Evolutionary conservation across 1,140 invertebrate species (phyloP).

Genomic region (Bicyclus anynana): DNA sequence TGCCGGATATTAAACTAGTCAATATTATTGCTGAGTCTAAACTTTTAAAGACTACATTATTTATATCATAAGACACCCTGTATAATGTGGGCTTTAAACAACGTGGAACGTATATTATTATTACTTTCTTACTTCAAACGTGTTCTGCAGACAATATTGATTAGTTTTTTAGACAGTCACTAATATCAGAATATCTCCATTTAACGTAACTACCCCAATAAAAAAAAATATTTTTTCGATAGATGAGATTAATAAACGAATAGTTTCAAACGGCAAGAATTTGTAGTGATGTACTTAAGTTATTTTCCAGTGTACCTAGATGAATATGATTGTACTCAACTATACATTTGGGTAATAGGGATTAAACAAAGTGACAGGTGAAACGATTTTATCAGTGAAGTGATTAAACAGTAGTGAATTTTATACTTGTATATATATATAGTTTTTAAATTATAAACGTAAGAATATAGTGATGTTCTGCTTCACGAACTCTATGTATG

Average conservation of each 20-base stretch:
- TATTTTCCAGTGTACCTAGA: neutral
- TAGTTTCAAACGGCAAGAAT: neutral
- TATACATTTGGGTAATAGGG: slow-evolving; percentile 33
- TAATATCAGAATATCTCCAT: too few relatives aligned
- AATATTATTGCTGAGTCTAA: too few relatives aligned
- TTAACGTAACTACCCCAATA: too few relatives aligned
- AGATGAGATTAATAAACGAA: neutral
- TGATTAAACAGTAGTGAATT: slow-evolving; percentile 59
- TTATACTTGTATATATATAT: slow-evolving; percentile 71
- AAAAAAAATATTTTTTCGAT: neutral
- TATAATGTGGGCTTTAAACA: too few relatives aligned
- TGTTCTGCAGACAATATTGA: too few relatives aligned
- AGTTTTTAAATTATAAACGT: slow-evolving; percentile 46
- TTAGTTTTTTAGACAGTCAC: too few relatives aligned
- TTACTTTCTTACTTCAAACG: too few relatives aligned
- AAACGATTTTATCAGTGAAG: slow-evolving; percentile 42
- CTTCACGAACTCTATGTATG: slow-evolving; percentile 60
- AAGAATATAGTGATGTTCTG: slow-evolving; percentile 60
- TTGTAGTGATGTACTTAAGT: neutral
- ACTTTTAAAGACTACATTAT: too few relatives aligned
- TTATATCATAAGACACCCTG: too few relatives aligned
- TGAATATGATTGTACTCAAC: slow-evolving; percentile 19
- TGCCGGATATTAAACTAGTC: too few relatives aligned
- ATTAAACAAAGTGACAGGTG: slow-evolving; percentile 19
- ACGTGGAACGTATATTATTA: too few relatives aligned